A percentile compares a stretch with the other conserved stretches of the same genome.
phyloP scores from a whole-genome alignment of 2,888 invertebrate species.

The Perizoma affinitatum region DNA sequence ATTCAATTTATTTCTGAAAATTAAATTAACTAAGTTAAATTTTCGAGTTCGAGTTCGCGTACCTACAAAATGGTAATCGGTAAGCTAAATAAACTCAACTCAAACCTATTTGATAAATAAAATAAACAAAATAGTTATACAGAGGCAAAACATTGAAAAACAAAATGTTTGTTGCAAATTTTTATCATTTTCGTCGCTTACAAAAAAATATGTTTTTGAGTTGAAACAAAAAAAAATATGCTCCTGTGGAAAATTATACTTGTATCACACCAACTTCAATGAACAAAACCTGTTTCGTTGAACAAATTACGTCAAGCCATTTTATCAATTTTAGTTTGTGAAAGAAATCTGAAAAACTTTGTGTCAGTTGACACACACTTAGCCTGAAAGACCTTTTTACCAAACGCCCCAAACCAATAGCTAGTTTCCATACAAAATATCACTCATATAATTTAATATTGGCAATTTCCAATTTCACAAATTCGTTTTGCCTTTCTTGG shows the following conservation, averaged over 20 bases:
- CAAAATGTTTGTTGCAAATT: too few relatives aligned
- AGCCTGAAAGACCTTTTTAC: background rate
- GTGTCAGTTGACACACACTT: too few relatives aligned
- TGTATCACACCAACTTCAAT: background rate
- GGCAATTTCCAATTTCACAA: conserved; percentile 26
- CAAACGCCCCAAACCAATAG: background rate
- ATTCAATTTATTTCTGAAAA: conserved; percentile 30
- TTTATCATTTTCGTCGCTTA: too few relatives aligned
- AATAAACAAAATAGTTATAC: conserved; percentile 19
- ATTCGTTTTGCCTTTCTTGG: conserved; percentile 4
- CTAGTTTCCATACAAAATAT: conserved; percentile 9
- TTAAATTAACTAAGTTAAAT: conserved; percentile 33
- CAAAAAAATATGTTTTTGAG: too few relatives aligned
- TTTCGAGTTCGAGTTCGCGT: conserved; percentile 20
- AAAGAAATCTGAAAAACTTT: too few relatives aligned
- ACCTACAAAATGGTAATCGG: conserved; percentile 20
- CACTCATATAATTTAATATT: conserved; percentile 26
- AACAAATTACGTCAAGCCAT: too few relatives aligned
- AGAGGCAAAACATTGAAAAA: too few relatives aligned
- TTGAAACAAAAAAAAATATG: too few relatives aligned
- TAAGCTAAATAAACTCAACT: conserved; percentile 35
- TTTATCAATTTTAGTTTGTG: too few relatives aligned
- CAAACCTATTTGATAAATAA: conserved; percentile 29
- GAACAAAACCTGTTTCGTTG: too few relatives aligned
- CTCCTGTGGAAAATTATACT: too few relatives aligned